Base-by-base conservation (phyloP, 2,797 vertebrate species). In the Sebastes minor region DNA sequence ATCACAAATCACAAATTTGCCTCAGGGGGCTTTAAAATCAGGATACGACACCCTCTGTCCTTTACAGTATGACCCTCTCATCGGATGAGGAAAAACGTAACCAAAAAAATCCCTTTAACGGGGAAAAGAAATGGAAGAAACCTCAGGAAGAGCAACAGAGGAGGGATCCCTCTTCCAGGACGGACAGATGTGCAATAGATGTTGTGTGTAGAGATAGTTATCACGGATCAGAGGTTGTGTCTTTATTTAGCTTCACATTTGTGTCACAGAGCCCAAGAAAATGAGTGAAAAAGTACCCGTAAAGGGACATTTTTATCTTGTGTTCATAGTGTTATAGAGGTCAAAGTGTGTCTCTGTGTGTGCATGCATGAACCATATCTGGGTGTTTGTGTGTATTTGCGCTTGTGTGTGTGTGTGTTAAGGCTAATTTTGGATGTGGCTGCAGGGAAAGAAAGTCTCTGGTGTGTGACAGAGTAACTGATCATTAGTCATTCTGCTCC, bases 401-500 rank as follows among this genome's bases (percentile, higher is more conserved):
- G 57, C 52, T 38, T n/a, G n/a, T 62, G 71, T 63, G 55, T 62
- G 73, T 63, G 59, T 76, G 68, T 67, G 82, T 57, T 86, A 3
- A 0, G 42, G 42, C 94, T 95, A 94, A 95, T 94, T 96, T 90
- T 85, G 93, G 94, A 92, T 72, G 84, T 86, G 62, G 93, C 93
- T 93, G 81, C 91, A 85, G 91, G 93, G 87, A 85, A 86, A 91
- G 76, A 88, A 87, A 86, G 84, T 92, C 92, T 92, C 90, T 87
- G 83, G 90, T 82, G 92, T 91, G 89, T 92, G 90, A 93, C 89
- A 84, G 86, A 91, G 80, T 71, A 74, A 85, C 87, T 90, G 91
- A 94, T 94, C 92, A 93, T 96, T 94, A 94, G 83, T 96, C 94
- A 95, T 91, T 90, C 82, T 94, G 94, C 92, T 94, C 95, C 86